Base-by-base conservation (phyloP, 2,888 invertebrate genomes). In the Lasioglossum marginatum region DNA sequence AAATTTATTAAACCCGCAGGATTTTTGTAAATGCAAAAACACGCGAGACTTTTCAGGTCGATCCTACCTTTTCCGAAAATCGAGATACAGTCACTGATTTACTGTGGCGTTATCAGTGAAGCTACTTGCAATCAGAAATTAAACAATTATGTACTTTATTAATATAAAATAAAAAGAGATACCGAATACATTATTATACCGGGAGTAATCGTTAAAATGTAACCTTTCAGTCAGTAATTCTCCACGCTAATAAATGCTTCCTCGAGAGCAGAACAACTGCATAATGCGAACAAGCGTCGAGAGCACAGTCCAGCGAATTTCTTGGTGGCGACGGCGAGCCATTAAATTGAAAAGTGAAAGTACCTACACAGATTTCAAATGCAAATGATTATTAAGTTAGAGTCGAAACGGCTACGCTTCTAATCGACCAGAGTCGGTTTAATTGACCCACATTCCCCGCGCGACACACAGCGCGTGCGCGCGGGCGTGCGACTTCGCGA, bases 401-500 rank as follows among this genome's bases (percentile, higher is more conserved):
- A 77, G 78, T 78, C 52, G 60, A 27, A 72, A 70, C 68, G 76
- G n/a, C 70, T 45, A 68, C 43, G 37, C 14, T 68, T 71, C 80
- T 79, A 77, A 72, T 75, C 74, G 80, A 77, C 37, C 75, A 12
- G 68, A 78, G 76, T 82, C 78, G 63, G 34, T 82, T 87, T 74
- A 82, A 87, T 75, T 86, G 86, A 87, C 86, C 87, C 81, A 78
- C 74, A 81, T 82, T 73, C 48, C 16, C 37, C 10, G 40, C 27
- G 31, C 63, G 63, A 31, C 31, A 63, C 63, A 63, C 31, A 19
- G 60, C 63, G 27, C 31, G n/a, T n/a, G n/a, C n/a, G n/a, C n/a
- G n/a, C n/a, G n/a, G n/a, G n/a, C n/a, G n/a, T n/a, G 77, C 57
- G 57, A 57, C n/a, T 10, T 60, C 34, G 27, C 63, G 57, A n/a